Base-by-base conservation (phyloP, 2,113 vertebrate genomes). In the Puffinus mauretanicus region DNA sequence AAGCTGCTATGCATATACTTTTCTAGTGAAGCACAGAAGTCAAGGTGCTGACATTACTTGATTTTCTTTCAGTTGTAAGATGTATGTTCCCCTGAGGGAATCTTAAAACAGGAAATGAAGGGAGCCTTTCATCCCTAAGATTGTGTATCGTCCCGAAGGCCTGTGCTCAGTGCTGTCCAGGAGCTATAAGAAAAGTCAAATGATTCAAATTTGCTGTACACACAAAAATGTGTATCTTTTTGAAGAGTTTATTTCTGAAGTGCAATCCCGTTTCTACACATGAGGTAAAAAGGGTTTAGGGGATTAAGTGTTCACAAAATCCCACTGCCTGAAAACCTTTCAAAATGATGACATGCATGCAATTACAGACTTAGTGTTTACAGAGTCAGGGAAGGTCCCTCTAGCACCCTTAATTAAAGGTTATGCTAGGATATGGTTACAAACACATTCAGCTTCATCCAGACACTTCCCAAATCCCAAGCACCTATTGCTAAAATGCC, bases 41-140 rank as follows among this genome's bases (percentile, higher is more conserved):
- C 55, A 62, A 55, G 52, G 42, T 82, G 77, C 60, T 91, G 90
- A 75, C 27, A 24, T 77, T 49, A 92, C 16, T 58, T 58, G 57
- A 64, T 91, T 95, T 95, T 82, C 40, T 77, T 61, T 89, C 61
- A 30, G 11, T 51, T 64, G 5, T 71, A 65, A 65, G 29, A 72
- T 70, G 19, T 21, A 42, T 71, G 29, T 70, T 81, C 26, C 82
- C 82, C 44, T 40, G 38, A 70, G 88, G 88, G 30, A 67, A 66
- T 64, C 67, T 71, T 83, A 47, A 55, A 83, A 73, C 46, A 86
- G 88, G 72, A 95, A 96, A 94, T 60, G 11, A 73, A 92, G 55
- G 47, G 18, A 93, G 14, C 7, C 47, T 97, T 95, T 96, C 80
- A 93, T 90, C 51, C 42, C 27, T 62, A 1, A 66, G 18, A 47